Conservation (phyloP, 2,797 vertebrate species). For the Melanogrammus aeglefinus region DNA sequence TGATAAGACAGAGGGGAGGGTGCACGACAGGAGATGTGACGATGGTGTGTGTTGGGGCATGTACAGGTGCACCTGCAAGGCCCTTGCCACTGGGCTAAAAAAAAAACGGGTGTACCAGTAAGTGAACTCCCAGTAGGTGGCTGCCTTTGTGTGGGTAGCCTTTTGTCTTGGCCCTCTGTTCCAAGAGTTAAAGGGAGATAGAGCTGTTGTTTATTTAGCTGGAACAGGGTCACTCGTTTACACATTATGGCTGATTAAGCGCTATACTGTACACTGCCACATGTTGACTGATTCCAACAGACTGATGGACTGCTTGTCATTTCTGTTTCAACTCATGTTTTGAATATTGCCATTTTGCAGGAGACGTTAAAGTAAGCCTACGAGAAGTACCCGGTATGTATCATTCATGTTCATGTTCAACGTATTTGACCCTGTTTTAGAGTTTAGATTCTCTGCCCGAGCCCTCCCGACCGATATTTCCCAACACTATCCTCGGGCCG, state of each 20-base stretch:
- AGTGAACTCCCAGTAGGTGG: not conserved
- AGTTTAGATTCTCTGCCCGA: no score
- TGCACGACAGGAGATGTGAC: not conserved
- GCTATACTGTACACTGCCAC: no score
- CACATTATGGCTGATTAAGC: no score
- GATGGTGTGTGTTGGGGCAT: not conserved
- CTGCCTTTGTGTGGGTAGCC: not conserved
- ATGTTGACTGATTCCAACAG: not conserved
- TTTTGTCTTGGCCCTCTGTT: not conserved
- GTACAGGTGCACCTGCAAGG: not conserved
- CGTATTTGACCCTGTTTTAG: not conserved
- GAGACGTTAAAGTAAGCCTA: conserved; percentile 65
- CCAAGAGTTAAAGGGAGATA: no score
- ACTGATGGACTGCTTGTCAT: not conserved
- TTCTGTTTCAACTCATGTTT: not conserved
- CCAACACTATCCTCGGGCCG: no score
- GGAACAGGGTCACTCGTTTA: no score
- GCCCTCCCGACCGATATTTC: no score
- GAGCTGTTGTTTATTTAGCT: not conserved
- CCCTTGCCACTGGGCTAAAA: not conserved
- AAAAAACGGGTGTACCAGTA: not conserved
- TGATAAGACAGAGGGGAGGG: not conserved
- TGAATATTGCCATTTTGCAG: conserved; percentile 55
- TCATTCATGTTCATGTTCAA: not conserved
- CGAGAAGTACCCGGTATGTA: conserved; percentile 66